Percentiles rank a stretch among this genome's conserved stretches.
Conservation (phyloP, 2,797 vertebrate species). For the Podarcis lilfordi region DNA sequence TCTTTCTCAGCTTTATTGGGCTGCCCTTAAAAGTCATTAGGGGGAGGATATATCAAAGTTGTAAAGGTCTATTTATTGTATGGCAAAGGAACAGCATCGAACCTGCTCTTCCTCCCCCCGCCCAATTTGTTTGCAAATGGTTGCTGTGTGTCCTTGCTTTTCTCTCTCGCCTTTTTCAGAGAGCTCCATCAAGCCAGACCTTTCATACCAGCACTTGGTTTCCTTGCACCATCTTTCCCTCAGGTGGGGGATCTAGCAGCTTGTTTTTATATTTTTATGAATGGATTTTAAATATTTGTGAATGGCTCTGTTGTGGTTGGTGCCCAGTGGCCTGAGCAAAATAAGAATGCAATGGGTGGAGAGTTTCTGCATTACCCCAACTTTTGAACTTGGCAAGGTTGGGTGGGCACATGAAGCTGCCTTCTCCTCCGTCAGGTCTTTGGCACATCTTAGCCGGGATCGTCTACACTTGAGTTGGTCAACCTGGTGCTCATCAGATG, state of each 20-base stretch:
- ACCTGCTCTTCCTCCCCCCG: neutral
- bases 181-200: neutral
- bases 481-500: too few relatives aligned
- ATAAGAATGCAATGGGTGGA: too few relatives aligned
- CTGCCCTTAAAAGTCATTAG: conserved; percentile 62
- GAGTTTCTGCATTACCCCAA: too few relatives aligned
- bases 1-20: conserved; percentile 59
- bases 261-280: neutral
- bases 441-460: too few relatives aligned
- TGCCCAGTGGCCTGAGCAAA: too few relatives aligned
- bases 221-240: conserved; percentile 1
- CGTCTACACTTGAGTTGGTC: too few relatives aligned
- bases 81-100: conserved; percentile 15
- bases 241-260: conserved; percentile 2
- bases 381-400: too few relatives aligned
- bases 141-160: neutral
- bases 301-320: neutral
- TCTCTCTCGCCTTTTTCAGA: too few relatives aligned
- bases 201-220: neutral
- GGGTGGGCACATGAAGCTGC: too few relatives aligned
- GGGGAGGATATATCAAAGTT: conserved; percentile 59
- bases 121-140: conserved; percentile 7
- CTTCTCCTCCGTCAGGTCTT: too few relatives aligned
- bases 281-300: conserved; percentile 12
- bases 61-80: conserved; percentile 24